Conservation (phyloP, 2,113 vertebrate species). For the Oncorhynchus kisutch region DNA sequence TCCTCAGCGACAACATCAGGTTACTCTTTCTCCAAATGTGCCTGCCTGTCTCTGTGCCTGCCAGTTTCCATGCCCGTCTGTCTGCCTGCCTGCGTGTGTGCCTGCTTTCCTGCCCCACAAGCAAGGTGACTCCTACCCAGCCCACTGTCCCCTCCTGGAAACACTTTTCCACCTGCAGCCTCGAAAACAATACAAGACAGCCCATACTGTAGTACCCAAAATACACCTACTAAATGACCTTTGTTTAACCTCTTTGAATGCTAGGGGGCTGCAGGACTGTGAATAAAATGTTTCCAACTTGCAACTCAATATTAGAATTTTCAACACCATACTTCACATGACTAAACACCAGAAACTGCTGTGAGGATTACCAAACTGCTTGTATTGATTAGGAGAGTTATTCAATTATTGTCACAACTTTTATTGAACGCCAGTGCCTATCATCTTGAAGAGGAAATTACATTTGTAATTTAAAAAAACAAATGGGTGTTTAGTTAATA, state of each 20-base stretch:
- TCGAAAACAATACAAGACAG: slow-evolving; percentile 25
- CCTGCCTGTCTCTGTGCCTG: slow-evolving; percentile 4
- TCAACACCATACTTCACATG: not conserved
- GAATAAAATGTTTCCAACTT: not conserved
- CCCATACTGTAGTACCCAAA: not conserved
- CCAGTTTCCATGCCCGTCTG: no score
- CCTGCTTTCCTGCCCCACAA: slow-evolving; percentile 16
- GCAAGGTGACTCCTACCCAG: slow-evolving; percentile 60
- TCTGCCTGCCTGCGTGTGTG: not conserved
- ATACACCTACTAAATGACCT: slow-evolving; percentile 19
- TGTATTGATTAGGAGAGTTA: no score
- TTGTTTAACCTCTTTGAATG: not conserved
- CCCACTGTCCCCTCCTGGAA: slow-evolving; percentile 25
- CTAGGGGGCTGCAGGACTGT: not conserved
- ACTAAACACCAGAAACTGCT: not conserved
- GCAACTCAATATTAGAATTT: not conserved
- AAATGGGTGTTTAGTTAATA: no score
- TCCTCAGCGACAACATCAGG: slow-evolving; percentile 31
- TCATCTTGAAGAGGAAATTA: no score
- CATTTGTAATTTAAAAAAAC: no score
- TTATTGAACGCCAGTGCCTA: no score
- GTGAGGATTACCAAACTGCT: not conserved
- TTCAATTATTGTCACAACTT: no score
- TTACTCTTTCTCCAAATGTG: slow-evolving; percentile 49
- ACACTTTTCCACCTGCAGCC: slow-evolving; percentile 50